These are phyloP conservation scores for Nibea coibor DNA, from an alignment of 2,113 vertebrate species.

Conservation along the genomic window DNA sequence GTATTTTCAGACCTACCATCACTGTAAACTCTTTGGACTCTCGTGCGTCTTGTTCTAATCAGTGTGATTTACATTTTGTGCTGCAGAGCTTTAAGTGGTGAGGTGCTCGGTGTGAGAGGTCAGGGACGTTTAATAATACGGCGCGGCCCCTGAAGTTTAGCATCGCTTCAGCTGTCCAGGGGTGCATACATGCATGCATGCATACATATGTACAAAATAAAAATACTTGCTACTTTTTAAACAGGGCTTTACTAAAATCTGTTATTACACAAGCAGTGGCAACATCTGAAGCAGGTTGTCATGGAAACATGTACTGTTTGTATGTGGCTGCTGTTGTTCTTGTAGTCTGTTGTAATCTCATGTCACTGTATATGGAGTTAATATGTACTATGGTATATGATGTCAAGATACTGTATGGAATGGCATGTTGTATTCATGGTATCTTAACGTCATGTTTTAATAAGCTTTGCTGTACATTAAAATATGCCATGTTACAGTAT, in stretches of 20 bases:
- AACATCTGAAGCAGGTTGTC: neutral
- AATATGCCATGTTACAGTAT: neutral
- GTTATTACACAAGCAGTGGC: no score
- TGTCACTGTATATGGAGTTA: no score
- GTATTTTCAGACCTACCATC: neutral
- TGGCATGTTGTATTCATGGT: no score
- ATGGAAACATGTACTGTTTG: neutral
- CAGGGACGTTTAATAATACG: neutral
- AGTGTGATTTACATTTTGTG: neutral
- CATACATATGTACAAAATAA: neutral
- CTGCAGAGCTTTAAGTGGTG: neutral
- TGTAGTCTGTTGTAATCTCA: neutral
- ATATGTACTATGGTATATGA: neutral
- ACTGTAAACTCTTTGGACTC: neutral
- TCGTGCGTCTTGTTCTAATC: neutral
- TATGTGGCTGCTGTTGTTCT: neutral
- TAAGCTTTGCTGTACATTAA: no score
- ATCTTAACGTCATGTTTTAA: no score
- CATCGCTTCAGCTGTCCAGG: no score
- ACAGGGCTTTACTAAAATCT: no score
- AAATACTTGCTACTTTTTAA: neutral
- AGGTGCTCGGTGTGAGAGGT: neutral
- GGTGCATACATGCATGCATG: neutral
- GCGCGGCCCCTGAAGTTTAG: no score
- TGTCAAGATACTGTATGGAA: no score